Evolutionary conservation across 2,888 invertebrate species (phyloP), one percentile per base, ranked within the genome.

Genomic region (Dryobotodes eremita): DNA sequence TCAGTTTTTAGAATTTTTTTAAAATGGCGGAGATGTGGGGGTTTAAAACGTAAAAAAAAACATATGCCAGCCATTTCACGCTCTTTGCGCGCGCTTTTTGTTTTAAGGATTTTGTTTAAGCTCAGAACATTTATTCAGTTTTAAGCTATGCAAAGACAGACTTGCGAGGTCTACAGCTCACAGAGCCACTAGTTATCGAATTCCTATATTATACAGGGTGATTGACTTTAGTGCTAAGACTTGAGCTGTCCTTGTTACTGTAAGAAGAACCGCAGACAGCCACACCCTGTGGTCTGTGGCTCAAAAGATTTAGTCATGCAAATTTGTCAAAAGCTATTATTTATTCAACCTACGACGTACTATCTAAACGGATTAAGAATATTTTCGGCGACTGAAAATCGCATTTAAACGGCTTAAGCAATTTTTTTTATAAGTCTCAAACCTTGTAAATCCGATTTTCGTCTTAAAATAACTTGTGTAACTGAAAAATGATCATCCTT

Each of bases 171-270:
- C 31, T 36, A 36, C 31, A 36, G 31, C 31, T 36, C 2, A 36
- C 31, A 36, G 31, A 36, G 31, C 31, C 31, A 3, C 31, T 36
- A 36, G 31, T 75, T 57, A 57, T 62, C 57, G 13, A 70, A 75
- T 61, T 61, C 0, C 3, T 26, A 57, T 71, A 65, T 46, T 65
- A 36, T 55, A 76, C 65, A 73, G 50, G 57, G 1, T 72, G 55
- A 74, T 50, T 50, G 48, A 26, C 42, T 53, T 1, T 48, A 10
- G 23, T 42, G 42, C 5, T 42, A 42, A 42, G 7, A 17, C 13
- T 48, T 23, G 17, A 57, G 59, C 26, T 15, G 48, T 17, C 26
- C 8, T 20, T 31, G 26, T n/a, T 46, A 46, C 13, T 62, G 3
- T 48, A 17, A 20, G 20, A 26, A 17, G 4, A 36, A 57, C 55